A percentile compares a stretch with the other conserved stretches of the same genome.
Evolutionary conservation across 2,113 vertebrate genomes (phyloP).

Genomic region (Camelus bactrianus): DNA sequence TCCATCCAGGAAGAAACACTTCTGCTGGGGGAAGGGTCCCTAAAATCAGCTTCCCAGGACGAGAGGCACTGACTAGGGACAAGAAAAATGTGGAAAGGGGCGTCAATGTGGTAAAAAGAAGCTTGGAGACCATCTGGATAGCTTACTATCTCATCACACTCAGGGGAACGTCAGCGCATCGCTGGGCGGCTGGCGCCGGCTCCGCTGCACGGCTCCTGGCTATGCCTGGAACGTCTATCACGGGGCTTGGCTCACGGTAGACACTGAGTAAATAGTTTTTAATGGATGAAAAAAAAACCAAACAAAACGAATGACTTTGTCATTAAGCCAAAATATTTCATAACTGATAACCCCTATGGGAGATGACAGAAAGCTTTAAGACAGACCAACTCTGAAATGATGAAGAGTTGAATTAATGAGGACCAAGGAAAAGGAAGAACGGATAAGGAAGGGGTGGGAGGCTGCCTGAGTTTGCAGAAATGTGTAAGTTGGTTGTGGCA

Average conservation of each 20-base stretch:
- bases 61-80: not conserved
- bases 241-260: not conserved
- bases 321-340: not conserved
- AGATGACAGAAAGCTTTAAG: not conserved
- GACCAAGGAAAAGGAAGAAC: not conserved
- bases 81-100: not conserved
- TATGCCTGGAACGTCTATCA: too few species aligned
- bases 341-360: not conserved
- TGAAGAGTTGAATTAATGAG: not conserved
- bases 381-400: not conserved
- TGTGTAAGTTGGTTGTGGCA: not conserved
- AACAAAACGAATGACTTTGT: not conserved
- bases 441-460: not conserved
- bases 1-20: not conserved
- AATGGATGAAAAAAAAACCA: not conserved
- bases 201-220: rapidly evolving
- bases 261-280: not conserved
- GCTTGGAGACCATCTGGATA: not conserved
- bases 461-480: not conserved
- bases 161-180: not conserved
- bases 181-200: not conserved
- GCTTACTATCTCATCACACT: not conserved
- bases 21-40: not conserved
- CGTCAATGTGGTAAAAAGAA: not conserved
- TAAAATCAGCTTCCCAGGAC: not conserved